phyloP scores from a whole-genome alignment of 2,888 invertebrate species.

The Formica aserva region DNA sequence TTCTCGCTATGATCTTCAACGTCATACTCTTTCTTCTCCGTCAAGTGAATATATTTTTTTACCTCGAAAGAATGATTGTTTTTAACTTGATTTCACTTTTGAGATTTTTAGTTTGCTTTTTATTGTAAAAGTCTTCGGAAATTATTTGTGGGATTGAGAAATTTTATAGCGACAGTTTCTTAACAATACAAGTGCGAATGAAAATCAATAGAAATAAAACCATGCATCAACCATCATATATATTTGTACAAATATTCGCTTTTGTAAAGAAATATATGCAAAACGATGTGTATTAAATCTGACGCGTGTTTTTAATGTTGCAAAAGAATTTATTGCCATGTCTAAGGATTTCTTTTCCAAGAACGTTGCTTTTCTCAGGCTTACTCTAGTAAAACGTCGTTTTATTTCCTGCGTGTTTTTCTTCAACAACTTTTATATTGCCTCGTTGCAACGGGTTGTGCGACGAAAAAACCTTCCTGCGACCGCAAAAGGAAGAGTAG shows the following conservation, averaged over 20 bases:
- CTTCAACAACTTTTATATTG: conserved; percentile 62
- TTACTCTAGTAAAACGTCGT: conserved; percentile 66
- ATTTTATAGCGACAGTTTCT: not conserved
- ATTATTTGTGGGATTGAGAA: not conserved
- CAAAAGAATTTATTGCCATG: conserved; percentile 64
- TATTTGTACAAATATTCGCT: not conserved
- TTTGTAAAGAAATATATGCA: not conserved
- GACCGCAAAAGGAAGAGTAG: conserved; percentile 9
- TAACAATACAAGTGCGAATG: not conserved
- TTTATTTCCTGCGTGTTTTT: conserved; percentile 68
- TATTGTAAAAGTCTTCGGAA: not conserved
- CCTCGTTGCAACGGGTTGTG: conserved; percentile 32
- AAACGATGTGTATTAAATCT: not conserved
- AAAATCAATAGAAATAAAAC: conserved; percentile 6
- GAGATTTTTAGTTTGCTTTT: not conserved
- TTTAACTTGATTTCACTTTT: not conserved
- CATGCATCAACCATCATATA: not conserved
- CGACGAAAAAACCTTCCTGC: conserved; percentile 8
- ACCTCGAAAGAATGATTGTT: not conserved
- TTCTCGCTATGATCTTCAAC: not conserved
- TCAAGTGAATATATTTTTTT: not conserved
- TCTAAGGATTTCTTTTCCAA: conserved; percentile 64
- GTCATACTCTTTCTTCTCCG: not conserved
- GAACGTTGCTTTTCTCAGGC: conserved; percentile 59
- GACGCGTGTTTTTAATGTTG: conserved; percentile 58